Evolutionary conservation across 2,888 invertebrate species (phyloP), one percentile per base, ranked within the genome.

Genomic region (Lasioglossum zephyrum): DNA sequence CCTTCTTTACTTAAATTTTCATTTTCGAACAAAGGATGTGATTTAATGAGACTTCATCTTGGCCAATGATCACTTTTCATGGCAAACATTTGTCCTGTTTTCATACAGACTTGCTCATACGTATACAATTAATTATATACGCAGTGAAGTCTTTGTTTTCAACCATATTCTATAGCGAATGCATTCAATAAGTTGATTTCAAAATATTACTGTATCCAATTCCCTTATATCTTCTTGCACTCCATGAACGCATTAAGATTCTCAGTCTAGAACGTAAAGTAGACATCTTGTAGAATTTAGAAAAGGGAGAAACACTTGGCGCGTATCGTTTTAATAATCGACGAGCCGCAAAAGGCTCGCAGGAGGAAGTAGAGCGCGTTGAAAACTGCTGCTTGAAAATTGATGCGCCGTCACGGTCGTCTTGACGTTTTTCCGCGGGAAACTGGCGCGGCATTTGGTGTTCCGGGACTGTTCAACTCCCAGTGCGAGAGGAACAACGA

Each of bases 391-490:
- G 60, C 26, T 49, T 8, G 66, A 78, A 73, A 75, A 74, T 73
- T 69, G 49, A 80, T 31, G 69, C 53, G 53, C 22, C 66, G 41
- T 53, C 80, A 57, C 39, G 53, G 18, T 8, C 49, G 2, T 72
- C 76, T 75, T 66, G 70, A 73, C 66, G 31, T 79, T 81, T 63
- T 75, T 70, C 60, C 66, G 63, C 22, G 8, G 66, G 44, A 39
- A 60, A 44, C 63, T n/a, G n/a, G 66, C 79, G 31, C 39, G 70
- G 76, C 66, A 53, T 57, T 82, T 57, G 83, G 73, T 26, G 39
- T 31, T 74, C 69, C 66, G 86, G 60, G 69, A 69, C 79, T 78
- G 77, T 76, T 75, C 84, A 77, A 82, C 81, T 88, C 88, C 79
- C 85, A 75, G 36, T 5, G 85, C 85, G 82, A 84, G 77, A 63